phyloP scores from a whole-genome alignment of 2,113 vertebrate genomes.

The Orthonyx spaldingii region DNA sequence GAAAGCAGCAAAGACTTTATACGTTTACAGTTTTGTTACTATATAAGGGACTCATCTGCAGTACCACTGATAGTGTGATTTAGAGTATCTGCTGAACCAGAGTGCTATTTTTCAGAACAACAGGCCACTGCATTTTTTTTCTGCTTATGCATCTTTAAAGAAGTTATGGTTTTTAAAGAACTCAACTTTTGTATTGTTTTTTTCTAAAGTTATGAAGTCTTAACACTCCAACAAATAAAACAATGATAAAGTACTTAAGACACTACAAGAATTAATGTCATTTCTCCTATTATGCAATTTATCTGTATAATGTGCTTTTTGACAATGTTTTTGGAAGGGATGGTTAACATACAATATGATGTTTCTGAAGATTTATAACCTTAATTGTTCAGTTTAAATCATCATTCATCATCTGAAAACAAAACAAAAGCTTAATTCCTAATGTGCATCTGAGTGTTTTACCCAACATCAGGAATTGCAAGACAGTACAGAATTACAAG shows the following conservation, averaged over 20 bases:
- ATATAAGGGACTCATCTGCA: neutral
- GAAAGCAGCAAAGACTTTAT: neutral
- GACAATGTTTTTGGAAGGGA: neutral
- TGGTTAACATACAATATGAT: neutral
- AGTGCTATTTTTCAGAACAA: neutral
- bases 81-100: neutral
- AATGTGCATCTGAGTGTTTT: neutral
- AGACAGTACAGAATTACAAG: neutral
- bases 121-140: neutral
- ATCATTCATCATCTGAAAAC: neutral
- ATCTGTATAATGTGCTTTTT: neutral
- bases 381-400: neutral
- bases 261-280: neutral
- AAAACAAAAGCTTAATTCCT: neutral
- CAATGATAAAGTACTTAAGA: neutral
- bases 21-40: neutral
- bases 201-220: neutral
- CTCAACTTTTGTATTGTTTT: neutral
- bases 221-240: neutral
- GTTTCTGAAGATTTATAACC: neutral
- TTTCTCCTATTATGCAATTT: neutral
- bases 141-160: neutral
- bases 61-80: neutral
- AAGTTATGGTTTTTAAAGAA: neutral
- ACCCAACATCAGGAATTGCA: neutral